Conservation (phyloP, 2,113 vertebrate genomes). For the Saccopteryx leptura region DNA sequence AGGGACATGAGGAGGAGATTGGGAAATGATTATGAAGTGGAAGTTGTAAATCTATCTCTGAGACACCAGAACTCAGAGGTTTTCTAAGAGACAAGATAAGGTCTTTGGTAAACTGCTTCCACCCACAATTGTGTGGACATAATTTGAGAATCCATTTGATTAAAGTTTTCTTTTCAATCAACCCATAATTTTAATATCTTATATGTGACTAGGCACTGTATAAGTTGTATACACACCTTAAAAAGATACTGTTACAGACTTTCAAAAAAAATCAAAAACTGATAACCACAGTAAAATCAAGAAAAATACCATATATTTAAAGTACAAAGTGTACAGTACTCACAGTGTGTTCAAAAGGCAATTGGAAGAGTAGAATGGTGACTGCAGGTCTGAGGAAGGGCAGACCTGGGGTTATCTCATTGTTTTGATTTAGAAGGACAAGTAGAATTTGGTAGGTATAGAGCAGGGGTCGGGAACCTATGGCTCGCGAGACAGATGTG, state of each 20-base stretch:
- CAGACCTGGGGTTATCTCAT: not conserved
- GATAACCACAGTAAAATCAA: not conserved
- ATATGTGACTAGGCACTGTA: not conserved
- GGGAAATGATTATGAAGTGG: not conserved
- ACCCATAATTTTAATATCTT: not conserved
- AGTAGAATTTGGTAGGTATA: not conserved
- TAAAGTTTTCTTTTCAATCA: not conserved
- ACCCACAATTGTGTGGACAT: not conserved
- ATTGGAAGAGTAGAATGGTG: not conserved
- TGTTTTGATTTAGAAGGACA: not conserved
- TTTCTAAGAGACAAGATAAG: not conserved
- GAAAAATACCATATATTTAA: not conserved
- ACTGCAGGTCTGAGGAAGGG: not conserved
- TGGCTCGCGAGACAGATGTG: no score
- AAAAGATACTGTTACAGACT: not conserved
- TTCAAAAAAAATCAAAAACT: not conserved
- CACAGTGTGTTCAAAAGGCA: not conserved
- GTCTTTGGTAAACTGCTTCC: not conserved
- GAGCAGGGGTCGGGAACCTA: no score
- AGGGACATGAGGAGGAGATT: rapidly evolving
- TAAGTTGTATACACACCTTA: not conserved
- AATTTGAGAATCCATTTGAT: not conserved
- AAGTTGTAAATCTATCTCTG: not conserved
- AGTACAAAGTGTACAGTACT: not conserved
- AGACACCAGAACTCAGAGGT: not conserved